Conservation (phyloP, 1,140 invertebrate genomes). For the Coboldia fuscipes region DNA sequence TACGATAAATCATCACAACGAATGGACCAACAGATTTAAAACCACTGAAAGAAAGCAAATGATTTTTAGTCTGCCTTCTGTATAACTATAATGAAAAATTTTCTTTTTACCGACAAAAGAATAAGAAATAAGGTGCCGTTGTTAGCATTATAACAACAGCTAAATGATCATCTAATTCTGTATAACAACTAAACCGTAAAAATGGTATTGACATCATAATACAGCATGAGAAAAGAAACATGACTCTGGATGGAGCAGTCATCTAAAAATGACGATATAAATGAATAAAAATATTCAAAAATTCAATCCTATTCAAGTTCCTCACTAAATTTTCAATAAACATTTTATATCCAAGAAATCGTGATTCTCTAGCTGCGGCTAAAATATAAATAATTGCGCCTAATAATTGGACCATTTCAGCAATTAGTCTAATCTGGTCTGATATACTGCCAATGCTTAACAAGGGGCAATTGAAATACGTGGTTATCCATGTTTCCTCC, state of each 20-base stretch:
- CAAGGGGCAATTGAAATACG: too few relatives aligned
- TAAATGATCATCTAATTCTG: conserved; percentile 72
- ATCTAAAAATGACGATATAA: conserved; percentile 28
- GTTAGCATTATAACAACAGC: conserved; percentile 87
- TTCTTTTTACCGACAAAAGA: conserved; percentile 68
- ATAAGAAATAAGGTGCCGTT: conserved; percentile 93
- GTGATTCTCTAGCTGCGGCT: conserved; percentile 56
- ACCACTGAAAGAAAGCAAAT: conserved; percentile 37
- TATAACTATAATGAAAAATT: background rate
- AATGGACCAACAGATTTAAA: conserved; percentile 96
- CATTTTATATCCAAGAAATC: conserved; percentile 69
- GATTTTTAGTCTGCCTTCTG: background rate
- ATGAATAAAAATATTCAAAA: background rate
- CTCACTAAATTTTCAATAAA: conserved; percentile 77
- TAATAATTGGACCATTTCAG: conserved; percentile 47
- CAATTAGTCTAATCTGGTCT: conserved; percentile 38
- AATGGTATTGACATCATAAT: conserved; percentile 68
- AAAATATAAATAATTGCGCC: conserved; percentile 63
- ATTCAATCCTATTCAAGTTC: background rate
- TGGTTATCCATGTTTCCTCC: too few relatives aligned
- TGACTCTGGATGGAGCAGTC: conserved; percentile 63
- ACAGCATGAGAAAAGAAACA: conserved; percentile 84
- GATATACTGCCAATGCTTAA: too few relatives aligned
- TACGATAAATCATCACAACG: conserved; percentile 98
- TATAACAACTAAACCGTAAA: conserved; percentile 58